These are phyloP conservation scores for Stomorhina lunata DNA, from an alignment of 2,888 invertebrate genomes.

Conservation along the genomic window DNA sequence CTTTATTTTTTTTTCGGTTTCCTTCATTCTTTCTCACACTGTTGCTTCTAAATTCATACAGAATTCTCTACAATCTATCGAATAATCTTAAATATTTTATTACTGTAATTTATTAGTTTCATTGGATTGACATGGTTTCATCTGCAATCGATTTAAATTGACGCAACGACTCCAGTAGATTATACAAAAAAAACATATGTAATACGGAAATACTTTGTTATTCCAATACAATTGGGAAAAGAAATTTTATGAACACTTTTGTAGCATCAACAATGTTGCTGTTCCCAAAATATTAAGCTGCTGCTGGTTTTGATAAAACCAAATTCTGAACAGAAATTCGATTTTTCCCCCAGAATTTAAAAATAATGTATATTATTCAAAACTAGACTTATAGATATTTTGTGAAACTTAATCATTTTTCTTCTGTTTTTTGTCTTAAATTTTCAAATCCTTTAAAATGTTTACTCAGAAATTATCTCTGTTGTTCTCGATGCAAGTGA, in stretches of 20 bases:
- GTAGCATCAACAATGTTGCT: background rate
- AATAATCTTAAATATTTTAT: constrained; percentile 18
- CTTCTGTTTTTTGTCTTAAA: background rate
- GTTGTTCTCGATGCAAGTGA: constrained; percentile 1
- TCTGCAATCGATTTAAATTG: background rate
- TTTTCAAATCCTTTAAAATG: constrained; percentile 25
- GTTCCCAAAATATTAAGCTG: no score
- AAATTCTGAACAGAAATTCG: no score
- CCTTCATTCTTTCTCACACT: background rate
- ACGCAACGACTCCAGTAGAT: background rate
- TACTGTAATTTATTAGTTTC: constrained; percentile 23
- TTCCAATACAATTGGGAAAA: background rate
- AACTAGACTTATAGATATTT: no score
- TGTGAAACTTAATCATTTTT: constrained; percentile 2
- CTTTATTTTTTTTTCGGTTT: no score
- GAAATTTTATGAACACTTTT: background rate
- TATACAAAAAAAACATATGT: background rate
- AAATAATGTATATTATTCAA: no score
- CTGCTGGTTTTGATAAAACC: no score
- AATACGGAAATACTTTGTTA: background rate
- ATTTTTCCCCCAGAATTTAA: no score
- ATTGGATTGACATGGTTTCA: background rate
- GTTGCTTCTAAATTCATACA: background rate
- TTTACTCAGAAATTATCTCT: constrained; percentile 34
- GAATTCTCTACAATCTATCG: background rate